Conservation (phyloP, 2,888 invertebrate species). For the Margaritifera margaritifera region DNA sequence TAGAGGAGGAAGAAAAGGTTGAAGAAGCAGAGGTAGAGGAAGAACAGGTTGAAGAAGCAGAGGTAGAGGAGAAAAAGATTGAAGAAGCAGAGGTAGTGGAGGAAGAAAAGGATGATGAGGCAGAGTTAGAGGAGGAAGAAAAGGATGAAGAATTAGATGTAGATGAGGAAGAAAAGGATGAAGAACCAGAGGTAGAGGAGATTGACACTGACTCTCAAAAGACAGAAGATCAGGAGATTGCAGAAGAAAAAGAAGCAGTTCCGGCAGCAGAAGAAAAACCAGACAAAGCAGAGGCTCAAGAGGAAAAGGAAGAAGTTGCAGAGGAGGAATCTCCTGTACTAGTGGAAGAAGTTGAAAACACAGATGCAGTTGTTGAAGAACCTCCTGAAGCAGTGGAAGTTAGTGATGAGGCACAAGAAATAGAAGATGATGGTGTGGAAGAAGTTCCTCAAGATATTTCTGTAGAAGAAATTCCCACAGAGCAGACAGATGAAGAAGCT, state of each 20-base stretch:
- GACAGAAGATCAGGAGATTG: neutral
- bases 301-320: constrained; percentile 5
- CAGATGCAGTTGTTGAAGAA: neutral
- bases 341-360: neutral
- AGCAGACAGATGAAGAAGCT: constrained; percentile 2
- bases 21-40: constrained; percentile 14
- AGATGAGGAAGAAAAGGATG: constrained; percentile 2
- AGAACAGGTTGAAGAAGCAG: constrained; percentile 9
- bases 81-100: constrained; percentile 6
- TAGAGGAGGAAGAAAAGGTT: constrained; percentile 4
- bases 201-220: neutral
- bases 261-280: constrained; percentile 6
- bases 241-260: constrained; percentile 1
- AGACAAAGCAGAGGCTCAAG: constrained; percentile 14
- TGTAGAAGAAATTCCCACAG: neutral
- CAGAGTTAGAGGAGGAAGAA: constrained; percentile 8
- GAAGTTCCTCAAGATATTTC: neutral
- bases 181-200: constrained; percentile 6
- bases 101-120: constrained; percentile 7
- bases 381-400: constrained; percentile 4
- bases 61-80: constrained; percentile 2
- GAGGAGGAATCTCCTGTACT: constrained; percentile 4
- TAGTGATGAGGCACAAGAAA: constrained; percentile 1
- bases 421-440: constrained; percentile 1
- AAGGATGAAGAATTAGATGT: constrained; percentile 4